Conservation (phyloP, 1,140 invertebrate species). For the Cyrtorhinus lividipennis region DNA sequence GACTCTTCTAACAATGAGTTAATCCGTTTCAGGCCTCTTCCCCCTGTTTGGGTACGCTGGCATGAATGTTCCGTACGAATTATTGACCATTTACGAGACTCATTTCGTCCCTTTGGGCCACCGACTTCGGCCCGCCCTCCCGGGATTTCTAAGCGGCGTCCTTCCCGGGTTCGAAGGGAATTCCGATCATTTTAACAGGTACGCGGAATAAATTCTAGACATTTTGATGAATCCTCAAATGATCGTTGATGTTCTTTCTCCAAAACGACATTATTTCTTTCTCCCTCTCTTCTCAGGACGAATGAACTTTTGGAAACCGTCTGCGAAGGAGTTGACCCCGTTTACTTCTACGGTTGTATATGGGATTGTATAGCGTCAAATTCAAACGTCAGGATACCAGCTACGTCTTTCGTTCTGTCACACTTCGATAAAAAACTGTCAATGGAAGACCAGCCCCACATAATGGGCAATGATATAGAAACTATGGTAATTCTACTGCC, state of each 20-base stretch:
- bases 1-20: too few species aligned
- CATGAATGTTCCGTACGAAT: constrained; percentile 72
- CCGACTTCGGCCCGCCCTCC: constrained; percentile 64
- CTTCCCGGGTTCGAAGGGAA: constrained; percentile 80
- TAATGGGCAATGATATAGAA: constrained; percentile 75
- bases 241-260: too few species aligned
- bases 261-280: too few species aligned
- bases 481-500: constrained; percentile 46
- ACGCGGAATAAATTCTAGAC: constrained; percentile 11
- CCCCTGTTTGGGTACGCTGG: constrained; percentile 78
- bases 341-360: constrained; percentile 73
- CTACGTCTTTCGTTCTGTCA: constrained; percentile 61
- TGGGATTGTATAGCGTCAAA: constrained; percentile 79
- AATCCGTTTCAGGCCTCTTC: constrained; percentile 59
- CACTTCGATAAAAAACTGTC: constrained; percentile 70
- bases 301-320: constrained; percentile 63
- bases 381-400: constrained; percentile 68
- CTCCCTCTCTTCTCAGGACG: constrained; percentile 47
- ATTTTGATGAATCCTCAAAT: too few species aligned
- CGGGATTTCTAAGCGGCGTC: constrained; percentile 73
- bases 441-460: constrained; percentile 71
- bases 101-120: constrained; percentile 78
- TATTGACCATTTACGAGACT: constrained; percentile 79
- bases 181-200: constrained; percentile 77
- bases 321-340: constrained; percentile 59